Base-by-base conservation (phyloP, 2,113 vertebrate genomes). In the Hystrix cristata region DNA sequence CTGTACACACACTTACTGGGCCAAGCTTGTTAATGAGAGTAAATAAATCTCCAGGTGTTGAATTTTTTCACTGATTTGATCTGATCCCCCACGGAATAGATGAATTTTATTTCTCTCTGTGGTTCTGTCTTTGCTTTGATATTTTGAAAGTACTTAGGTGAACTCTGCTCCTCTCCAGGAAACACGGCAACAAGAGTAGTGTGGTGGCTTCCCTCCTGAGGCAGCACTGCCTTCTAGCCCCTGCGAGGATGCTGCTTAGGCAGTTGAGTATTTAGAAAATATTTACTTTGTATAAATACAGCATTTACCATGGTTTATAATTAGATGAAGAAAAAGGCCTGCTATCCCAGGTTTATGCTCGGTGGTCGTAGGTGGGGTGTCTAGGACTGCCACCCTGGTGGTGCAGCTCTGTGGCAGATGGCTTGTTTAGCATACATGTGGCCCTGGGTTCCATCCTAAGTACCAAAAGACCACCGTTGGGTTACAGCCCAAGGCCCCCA, bases 291-390 rank as follows among this genome's bases (percentile, higher is more conserved):
- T 43, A 60, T 69, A 79, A 71, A 67, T 62, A 60, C 29, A 31
- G 51, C 29, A 19, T 79, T 55, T 55, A 55, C 31, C 48, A n/a
- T 19, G 8, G 5, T 31, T 18, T 65, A 7, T 51, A 83, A 67
- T 74, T 64, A n/a, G 1, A 1, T 23, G 3, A 27, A 23, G 48
- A 19, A 31, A 57, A 79, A 53, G 71, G 5, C 31, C 12, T 11
- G 31, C 43, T 21, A 0, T 2, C 34, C 11, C 13, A 43, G 80
- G 27, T 9, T 51, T 3, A 15, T 0, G 3, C 14, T 0, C 25
- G 59, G 12, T 2, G 18, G 34, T 11, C 48, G 9, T 5, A 48
- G 38, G 46, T 29, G 0, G 15, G 5, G 15, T 51, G 51, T 31
- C 34, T 15, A 51, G 55, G 76, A 5, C n/a, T 27, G 21, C 27